Evolutionary conservation across 1,140 invertebrate species (phyloP).

Genomic region (Zaprionus gabonicus): DNA sequence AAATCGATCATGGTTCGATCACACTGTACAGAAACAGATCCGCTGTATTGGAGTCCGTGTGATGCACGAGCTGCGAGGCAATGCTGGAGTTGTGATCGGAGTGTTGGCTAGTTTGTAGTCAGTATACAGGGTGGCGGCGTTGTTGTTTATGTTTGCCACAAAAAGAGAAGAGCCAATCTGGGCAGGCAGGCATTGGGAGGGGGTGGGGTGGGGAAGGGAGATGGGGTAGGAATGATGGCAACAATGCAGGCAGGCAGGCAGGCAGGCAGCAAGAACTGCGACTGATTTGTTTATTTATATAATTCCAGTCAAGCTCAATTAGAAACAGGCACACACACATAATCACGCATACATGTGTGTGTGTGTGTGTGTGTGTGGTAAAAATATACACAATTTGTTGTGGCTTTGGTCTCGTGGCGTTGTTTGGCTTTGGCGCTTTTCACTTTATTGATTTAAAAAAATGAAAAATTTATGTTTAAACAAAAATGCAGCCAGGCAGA

Average conservation of each 20-base stretch:
- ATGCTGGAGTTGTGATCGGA: constrained; percentile 35
- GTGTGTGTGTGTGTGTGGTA: constrained; percentile 24
- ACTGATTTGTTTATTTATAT: constrained; percentile 77
- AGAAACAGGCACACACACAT: constrained; percentile 59
- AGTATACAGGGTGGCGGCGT: constrained; percentile 4
- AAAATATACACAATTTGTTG: constrained; percentile 49
- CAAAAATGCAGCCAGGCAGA: constrained; percentile 65
- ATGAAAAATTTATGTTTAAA: constrained; percentile 84
- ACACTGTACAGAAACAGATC: background rate
- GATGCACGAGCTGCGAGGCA: constrained; percentile 12
- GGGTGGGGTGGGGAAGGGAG: background rate
- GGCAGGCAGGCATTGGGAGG: background rate
- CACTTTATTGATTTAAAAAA: constrained; percentile 83
- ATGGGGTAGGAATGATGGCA: constrained; percentile 11
- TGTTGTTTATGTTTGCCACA: constrained; percentile 73
- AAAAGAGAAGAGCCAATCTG: constrained; percentile 37
- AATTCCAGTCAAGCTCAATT: constrained; percentile 82
- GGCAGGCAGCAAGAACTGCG: constrained; percentile 19
- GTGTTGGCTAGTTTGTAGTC: constrained; percentile 75
- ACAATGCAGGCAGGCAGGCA: constrained; percentile 29
- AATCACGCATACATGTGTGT: constrained; percentile 6
- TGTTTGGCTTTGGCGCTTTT: constrained; percentile 68
- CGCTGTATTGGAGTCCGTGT: background rate
- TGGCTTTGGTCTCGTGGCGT: constrained; percentile 67
- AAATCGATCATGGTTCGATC: constrained; percentile 46